These are phyloP conservation scores for Kryptolebias ocellatus DNA, from an alignment of 2,797 vertebrate genomes.

Conservation along the genomic window DNA sequence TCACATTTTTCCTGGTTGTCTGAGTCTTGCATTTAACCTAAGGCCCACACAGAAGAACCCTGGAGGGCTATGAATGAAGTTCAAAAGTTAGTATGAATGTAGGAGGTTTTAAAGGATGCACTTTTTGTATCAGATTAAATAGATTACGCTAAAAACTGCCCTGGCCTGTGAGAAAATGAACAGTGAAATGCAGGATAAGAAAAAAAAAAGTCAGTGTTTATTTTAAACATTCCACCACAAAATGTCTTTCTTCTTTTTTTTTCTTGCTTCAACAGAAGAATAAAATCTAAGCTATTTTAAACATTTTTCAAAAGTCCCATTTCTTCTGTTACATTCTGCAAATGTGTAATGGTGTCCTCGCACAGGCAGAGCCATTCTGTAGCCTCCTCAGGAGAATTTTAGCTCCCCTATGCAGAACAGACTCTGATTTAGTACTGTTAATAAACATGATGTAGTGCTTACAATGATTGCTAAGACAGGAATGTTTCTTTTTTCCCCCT, in stretches of 20 bases:
- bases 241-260: neutral
- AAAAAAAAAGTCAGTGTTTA: too few relatives aligned
- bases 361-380: constrained; percentile 55
- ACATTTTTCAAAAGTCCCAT: constrained; percentile 19
- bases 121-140: constrained; percentile 59
- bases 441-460: constrained; percentile 83
- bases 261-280: too few relatives aligned
- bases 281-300: too few relatives aligned
- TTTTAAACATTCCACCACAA: too few relatives aligned
- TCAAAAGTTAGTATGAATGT: constrained; percentile 18
- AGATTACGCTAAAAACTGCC: too few relatives aligned
- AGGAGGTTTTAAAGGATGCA: constrained; percentile 18
- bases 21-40: constrained; percentile 19
- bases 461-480: constrained; percentile 76
- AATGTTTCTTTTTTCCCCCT: constrained; percentile 70
- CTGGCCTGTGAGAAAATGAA: too few relatives aligned
- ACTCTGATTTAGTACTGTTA: constrained; percentile 80
- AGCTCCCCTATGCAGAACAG: constrained; percentile 51
- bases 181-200: too few relatives aligned
- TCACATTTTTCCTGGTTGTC: constrained; percentile 50
- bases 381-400: constrained; percentile 56
- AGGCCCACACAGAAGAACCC: constrained; percentile 66
- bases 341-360: constrained; percentile 59
- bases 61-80: constrained; percentile 35
- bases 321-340: constrained; percentile 49